Percentiles rank a stretch among this genome's conserved stretches.
Evolutionary conservation across 2,888 invertebrate genomes (phyloP).

Genomic region (Hyposoter didymator): DNA sequence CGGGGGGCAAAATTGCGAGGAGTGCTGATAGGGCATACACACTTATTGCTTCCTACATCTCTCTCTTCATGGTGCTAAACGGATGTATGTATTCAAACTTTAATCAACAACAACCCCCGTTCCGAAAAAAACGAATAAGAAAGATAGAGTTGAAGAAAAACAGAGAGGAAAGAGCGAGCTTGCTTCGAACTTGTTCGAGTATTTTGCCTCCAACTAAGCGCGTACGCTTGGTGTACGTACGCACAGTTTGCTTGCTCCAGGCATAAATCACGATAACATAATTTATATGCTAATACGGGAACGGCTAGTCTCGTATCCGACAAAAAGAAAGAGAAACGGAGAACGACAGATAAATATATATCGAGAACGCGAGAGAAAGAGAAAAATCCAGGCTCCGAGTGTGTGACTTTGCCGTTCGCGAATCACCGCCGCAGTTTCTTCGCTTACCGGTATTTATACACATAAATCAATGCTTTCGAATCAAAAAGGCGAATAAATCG

Average conservation of each 20-base stretch:
- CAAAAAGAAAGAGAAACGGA: slow-evolving; percentile 9
- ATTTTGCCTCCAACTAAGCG: slow-evolving; percentile 56
- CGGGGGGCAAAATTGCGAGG: slow-evolving; percentile 20
- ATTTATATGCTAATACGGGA: slow-evolving; percentile 83
- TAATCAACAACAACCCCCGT: slow-evolving; percentile 75
- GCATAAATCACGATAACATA: slow-evolving; percentile 83
- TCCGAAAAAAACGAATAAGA: neutral
- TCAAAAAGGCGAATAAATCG: slow-evolving; percentile 2
- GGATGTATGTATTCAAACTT: slow-evolving; percentile 71
- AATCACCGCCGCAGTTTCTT: slow-evolving; percentile 23
- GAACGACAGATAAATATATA: slow-evolving; percentile 2
- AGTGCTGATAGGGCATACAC: slow-evolving; percentile 43
- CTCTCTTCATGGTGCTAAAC: slow-evolving; percentile 47
- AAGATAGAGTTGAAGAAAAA: slow-evolving; percentile 27
- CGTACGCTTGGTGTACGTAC: slow-evolving; percentile 54
- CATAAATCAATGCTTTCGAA: slow-evolving; percentile 6
- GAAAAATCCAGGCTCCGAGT: slow-evolving; percentile 48
- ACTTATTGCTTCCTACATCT: slow-evolving; percentile 59
- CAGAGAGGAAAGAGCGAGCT: slow-evolving; percentile 43
- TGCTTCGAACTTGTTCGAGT: slow-evolving; percentile 65
- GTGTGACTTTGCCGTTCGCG: slow-evolving; percentile 17
- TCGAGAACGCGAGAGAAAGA: slow-evolving; percentile 15
- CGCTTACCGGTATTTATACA: slow-evolving; percentile 21
- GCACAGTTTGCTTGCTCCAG: slow-evolving; percentile 65
- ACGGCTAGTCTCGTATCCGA: slow-evolving; percentile 67